phyloP scores from a whole-genome alignment of 2,888 invertebrate species.

The Neoitamus cyanurus region DNA sequence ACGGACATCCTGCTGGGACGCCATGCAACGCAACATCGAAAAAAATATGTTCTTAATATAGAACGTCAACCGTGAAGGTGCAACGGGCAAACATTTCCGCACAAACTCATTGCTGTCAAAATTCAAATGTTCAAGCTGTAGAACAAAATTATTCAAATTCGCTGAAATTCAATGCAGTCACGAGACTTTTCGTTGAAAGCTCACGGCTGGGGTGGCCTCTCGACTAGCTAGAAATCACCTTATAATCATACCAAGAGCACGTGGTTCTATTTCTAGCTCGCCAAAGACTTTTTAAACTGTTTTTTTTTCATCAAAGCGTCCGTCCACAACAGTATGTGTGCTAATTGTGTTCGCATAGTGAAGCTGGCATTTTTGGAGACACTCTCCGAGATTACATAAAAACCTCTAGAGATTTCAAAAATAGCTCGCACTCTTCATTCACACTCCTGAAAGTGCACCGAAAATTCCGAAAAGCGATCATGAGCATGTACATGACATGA shows the following conservation, averaged over 20 bases:
- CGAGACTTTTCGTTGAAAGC: slow-evolving; percentile 14
- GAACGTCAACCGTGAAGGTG: background rate
- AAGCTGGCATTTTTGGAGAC: background rate
- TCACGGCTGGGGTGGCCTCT: background rate
- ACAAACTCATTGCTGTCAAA: background rate
- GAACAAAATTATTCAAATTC: background rate
- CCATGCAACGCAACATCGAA: no score
- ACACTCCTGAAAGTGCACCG: background rate
- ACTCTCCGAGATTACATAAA: background rate
- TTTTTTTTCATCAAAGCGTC: background rate
- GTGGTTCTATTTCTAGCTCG: slow-evolving; percentile 30
- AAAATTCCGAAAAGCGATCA: slow-evolving; percentile 2
- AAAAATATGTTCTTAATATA: background rate
- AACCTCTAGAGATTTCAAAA: background rate
- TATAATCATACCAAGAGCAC: slow-evolving; percentile 37
- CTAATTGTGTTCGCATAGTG: background rate
- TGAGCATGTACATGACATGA: background rate
- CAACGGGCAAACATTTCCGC: background rate
- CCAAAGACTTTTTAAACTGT: background rate
- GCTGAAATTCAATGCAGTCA: background rate
- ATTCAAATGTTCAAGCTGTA: background rate
- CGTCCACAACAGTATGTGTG: background rate
- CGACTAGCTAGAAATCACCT: background rate
- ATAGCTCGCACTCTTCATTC: slow-evolving; percentile 3
- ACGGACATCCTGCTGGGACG: background rate